A percentile compares a stretch with the other conserved stretches of the same genome.
Evolutionary conservation across 2,113 vertebrate genomes (phyloP).

Genomic region (Globicephala melas): DNA sequence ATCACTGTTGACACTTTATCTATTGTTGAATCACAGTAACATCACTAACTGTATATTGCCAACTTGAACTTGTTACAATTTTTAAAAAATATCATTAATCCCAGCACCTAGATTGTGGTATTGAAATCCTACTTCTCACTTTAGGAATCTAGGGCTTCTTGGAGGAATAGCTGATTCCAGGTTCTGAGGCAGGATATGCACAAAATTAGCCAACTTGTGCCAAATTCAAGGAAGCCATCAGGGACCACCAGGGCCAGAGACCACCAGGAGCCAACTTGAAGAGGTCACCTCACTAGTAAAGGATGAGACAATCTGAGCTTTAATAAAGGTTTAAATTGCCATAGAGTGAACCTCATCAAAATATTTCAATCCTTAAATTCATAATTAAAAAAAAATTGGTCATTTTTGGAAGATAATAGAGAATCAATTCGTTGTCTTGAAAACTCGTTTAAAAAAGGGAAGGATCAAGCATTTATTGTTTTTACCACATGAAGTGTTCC

Average conservation of each 20-base stretch:
- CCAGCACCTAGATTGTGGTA: background rate
- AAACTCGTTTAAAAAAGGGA: background rate
- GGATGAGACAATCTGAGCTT: background rate
- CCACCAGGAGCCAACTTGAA: background rate
- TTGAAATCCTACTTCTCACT: background rate
- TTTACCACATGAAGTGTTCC: background rate
- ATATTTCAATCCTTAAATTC: background rate
- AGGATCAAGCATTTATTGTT: background rate
- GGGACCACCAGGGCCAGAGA: background rate
- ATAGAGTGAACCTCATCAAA: background rate
- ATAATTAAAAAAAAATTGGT: background rate
- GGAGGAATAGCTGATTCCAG: background rate
- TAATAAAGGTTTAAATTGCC: background rate
- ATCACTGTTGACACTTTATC: background rate
- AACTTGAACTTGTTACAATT: background rate
- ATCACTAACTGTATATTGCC: background rate
- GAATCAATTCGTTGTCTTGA: background rate
- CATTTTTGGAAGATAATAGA: background rate
- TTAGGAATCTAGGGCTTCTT: background rate
- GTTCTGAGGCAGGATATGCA: background rate
- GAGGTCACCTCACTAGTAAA: background rate
- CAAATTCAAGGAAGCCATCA: background rate
- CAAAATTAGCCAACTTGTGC: background rate
- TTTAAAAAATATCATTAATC: background rate
- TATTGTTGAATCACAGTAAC: background rate